Evolutionary conservation across 2,797 vertebrate species (phyloP), one percentile per base, ranked within the genome.

Genomic region (Enteromius treurensis): DNA sequence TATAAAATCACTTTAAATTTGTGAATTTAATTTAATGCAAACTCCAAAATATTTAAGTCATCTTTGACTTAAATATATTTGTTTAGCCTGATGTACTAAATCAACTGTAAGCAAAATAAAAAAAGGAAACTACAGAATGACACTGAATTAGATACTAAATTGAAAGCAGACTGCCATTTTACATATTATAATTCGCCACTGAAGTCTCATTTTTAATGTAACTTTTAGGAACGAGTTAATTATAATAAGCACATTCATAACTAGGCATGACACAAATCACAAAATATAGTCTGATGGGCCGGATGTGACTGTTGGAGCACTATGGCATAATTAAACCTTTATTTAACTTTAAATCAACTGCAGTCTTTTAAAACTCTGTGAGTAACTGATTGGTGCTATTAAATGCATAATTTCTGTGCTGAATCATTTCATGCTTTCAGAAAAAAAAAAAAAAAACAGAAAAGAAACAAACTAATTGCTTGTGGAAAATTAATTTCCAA

Each of bases 401-500:
- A 26, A 58, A 58, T 70, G 68, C 19, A 21, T 21, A 0, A 60
- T 70, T 42, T 47, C 19, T 19, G 13, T 40, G 14, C 29, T 60
- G 51, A 45, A 45, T 71, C 37, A 71, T 60, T 45, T 71, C 6
- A n/a, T 3, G 19, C 29, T 55, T 55, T 26, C 11, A 45, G 29
- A 69, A 32, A n/a, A 8, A 37, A 58, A 55, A 2, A 49, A 6
- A 21, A 19, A 21, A 53, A 74, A 6, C 7, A 19, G 21, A 42
- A 55, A 42, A 67, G 26, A 67, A 74, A 81, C 26, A 51, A 71
- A 53, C 29, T 62, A 64, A 65, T 64, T 65, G 29, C 32, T 64
- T 37, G 19, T 76, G 26, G 49, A 34, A 85, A 64, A 81, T 65
- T 8, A 14, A 53, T 81, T 78, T 53, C 42, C 3, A 64, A 69